phyloP scores from a whole-genome alignment of 2,113 vertebrate species.

The Eublepharis macularius region DNA sequence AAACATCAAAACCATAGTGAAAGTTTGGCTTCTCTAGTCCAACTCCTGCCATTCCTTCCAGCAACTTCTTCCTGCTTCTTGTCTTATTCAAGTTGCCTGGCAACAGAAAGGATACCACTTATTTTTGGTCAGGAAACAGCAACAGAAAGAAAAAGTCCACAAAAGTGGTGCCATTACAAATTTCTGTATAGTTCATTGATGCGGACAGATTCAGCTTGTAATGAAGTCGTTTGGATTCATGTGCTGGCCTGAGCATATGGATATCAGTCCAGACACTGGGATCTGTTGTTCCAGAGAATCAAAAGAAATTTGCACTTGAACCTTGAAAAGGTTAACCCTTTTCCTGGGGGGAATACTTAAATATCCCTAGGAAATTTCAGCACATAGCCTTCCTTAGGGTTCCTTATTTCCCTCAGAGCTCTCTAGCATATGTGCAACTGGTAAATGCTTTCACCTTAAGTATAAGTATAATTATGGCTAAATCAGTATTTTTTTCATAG shows the following conservation, averaged over 20 bases:
- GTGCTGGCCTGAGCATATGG: constrained; percentile 62
- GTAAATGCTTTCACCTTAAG: background rate
- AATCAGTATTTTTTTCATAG: constrained; percentile 1
- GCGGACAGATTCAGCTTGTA: constrained; percentile 64
- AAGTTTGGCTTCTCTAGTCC: constrained; percentile 40
- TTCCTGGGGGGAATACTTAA: constrained; percentile 58
- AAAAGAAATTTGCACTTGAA: constrained; percentile 83
- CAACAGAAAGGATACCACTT: constrained; percentile 61
- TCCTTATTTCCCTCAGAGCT: constrained; percentile 35
- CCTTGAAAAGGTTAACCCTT: constrained; percentile 69
- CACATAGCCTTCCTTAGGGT: constrained; percentile 43
- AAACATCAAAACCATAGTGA: constrained; percentile 9
- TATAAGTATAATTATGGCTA: constrained; percentile 12
- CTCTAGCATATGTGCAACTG: constrained; percentile 34
- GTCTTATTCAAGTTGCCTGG: constrained; percentile 51
- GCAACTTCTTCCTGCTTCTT: background rate
- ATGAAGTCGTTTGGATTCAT: constrained; percentile 78
- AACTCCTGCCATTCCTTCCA: background rate
- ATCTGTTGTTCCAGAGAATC: constrained; percentile 75
- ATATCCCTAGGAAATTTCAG: constrained; percentile 47
- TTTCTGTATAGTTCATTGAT: constrained; percentile 62
- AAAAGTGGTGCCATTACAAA: constrained; percentile 65
- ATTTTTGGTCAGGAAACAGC: constrained; percentile 68
- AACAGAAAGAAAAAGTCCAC: constrained; percentile 64
- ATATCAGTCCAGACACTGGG: constrained; percentile 70